phyloP scores from a whole-genome alignment of 1,140 invertebrate species.

The Drosophila nebulosa region DNA sequence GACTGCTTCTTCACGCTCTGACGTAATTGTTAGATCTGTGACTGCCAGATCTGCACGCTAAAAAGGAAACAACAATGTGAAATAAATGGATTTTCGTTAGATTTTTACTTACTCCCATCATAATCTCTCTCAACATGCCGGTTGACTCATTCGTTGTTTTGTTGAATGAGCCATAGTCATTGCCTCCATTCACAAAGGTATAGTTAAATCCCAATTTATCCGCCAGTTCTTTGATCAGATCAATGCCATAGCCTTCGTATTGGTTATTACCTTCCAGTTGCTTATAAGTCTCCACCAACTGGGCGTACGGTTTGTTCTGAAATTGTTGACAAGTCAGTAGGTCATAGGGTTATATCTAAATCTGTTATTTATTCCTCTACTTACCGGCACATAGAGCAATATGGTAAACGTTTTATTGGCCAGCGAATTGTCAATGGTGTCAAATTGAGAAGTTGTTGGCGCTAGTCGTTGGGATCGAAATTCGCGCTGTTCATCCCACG shows the following conservation, averaged over 20 bases:
- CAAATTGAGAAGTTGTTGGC: conserved; percentile 46
- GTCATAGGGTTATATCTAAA: neutral
- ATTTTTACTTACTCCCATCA: conserved; percentile 88
- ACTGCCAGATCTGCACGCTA: conserved; percentile 90
- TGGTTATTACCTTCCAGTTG: conserved; percentile 89
- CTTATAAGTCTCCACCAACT: conserved; percentile 87
- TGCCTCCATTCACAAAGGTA: conserved; percentile 88
- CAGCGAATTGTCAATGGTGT: conserved; percentile 83
- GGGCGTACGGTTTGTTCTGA: conserved; percentile 91
- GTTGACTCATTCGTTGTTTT: conserved; percentile 87
- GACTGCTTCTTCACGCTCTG: conserved; percentile 89
- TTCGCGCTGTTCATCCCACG: conserved; percentile 84
- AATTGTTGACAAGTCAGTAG: neutral
- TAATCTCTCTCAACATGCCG: conserved; percentile 93
- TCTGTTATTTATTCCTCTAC: neutral
- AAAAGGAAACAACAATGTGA: too few species aligned
- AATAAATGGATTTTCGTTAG: too few species aligned
- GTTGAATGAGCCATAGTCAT: conserved; percentile 88
- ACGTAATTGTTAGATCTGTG: conserved; percentile 94
- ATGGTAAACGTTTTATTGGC: conserved; percentile 92
- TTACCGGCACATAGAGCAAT: conserved; percentile 83
- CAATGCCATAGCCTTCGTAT: conserved; percentile 91
- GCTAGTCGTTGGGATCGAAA: conserved; percentile 54
- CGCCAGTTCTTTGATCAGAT: conserved; percentile 89
- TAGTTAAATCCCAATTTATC: conserved; percentile 92